Conservation (phyloP, 2,797 vertebrate genomes). For the Tadarida brasiliensis region DNA sequence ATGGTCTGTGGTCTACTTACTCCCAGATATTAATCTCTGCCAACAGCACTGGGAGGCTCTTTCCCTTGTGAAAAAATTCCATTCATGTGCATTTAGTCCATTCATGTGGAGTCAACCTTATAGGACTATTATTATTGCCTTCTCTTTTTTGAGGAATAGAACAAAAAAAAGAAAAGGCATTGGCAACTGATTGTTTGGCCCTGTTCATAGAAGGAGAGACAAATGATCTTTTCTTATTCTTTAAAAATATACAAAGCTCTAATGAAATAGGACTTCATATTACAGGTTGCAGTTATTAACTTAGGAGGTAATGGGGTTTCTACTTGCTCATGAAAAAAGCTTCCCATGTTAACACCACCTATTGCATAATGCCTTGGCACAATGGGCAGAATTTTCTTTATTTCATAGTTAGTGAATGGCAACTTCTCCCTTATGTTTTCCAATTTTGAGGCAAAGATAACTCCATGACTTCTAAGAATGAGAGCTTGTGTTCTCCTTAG, state of each 20-base stretch:
- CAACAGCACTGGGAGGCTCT: slow-evolving; percentile 6
- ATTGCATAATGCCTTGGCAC: slow-evolving; percentile 63
- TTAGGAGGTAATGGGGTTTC: slow-evolving; percentile 60
- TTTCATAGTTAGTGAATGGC: slow-evolving; percentile 39
- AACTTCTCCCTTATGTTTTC: slow-evolving; percentile 24
- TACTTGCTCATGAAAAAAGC: slow-evolving; percentile 64
- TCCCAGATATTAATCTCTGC: slow-evolving; percentile 69
- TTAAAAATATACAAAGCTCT: slow-evolving; percentile 71
- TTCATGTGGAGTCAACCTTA: slow-evolving; percentile 72
- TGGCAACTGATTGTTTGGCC: slow-evolving; percentile 32
- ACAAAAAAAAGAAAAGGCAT: slow-evolving; percentile 52
- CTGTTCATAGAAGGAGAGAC: slow-evolving; percentile 44
- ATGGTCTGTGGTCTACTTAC: slow-evolving; percentile 60
- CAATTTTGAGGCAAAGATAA: slow-evolving; percentile 71
- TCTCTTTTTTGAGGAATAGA: slow-evolving; percentile 64
- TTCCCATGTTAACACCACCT: slow-evolving; percentile 46
- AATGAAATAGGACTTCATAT: slow-evolving; percentile 73
- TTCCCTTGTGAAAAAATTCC: slow-evolving; percentile 55
- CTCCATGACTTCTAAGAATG: slow-evolving; percentile 60
- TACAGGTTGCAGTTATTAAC: slow-evolving; percentile 69
- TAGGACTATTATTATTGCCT: slow-evolving; percentile 65
- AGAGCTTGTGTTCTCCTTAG: slow-evolving; percentile 40
- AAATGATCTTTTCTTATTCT: slow-evolving; percentile 73
- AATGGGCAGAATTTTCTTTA: slow-evolving; percentile 62
- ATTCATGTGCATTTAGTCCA: slow-evolving; percentile 69